phyloP scores from a whole-genome alignment of 1,140 invertebrate genomes.

The Cydia pomonella region DNA sequence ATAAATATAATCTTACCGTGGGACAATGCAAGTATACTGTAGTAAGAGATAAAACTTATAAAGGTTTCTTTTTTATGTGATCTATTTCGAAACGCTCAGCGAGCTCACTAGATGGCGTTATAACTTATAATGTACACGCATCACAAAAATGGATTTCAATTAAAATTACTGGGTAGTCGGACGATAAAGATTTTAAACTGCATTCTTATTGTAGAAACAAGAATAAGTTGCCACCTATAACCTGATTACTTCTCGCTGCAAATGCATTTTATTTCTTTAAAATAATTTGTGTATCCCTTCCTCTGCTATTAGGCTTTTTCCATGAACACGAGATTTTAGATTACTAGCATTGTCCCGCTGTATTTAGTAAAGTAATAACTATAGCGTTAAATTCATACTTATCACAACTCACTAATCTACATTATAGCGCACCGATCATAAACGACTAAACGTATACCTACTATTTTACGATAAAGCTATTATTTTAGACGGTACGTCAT shows the following conservation, averaged over 20 bases:
- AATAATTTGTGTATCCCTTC: neutral
- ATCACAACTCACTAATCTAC: conserved; percentile 24
- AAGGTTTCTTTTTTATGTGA: too few species aligned
- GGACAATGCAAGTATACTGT: neutral
- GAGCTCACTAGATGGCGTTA: too few species aligned
- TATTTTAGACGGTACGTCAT: neutral
- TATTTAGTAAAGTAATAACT: conserved; percentile 13
- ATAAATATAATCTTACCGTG: neutral
- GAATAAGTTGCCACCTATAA: too few species aligned
- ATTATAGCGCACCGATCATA: conserved; percentile 21
- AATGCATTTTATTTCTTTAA: neutral
- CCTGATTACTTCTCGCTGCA: too few species aligned
- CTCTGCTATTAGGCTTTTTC: neutral
- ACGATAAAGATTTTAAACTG: too few species aligned
- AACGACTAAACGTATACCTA: neutral
- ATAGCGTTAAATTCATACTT: conserved; percentile 30
- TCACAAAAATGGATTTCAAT: too few species aligned
- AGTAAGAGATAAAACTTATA: neutral
- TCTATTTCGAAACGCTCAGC: too few species aligned
- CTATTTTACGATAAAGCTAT: conserved; percentile 17
- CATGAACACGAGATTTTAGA: neutral
- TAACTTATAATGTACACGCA: too few species aligned
- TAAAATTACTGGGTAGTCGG: too few species aligned
- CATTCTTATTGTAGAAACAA: too few species aligned
- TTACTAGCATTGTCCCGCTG: neutral